phyloP scores from a whole-genome alignment of 2,797 vertebrate species.

The Phrynocephalus guinanensis region DNA sequence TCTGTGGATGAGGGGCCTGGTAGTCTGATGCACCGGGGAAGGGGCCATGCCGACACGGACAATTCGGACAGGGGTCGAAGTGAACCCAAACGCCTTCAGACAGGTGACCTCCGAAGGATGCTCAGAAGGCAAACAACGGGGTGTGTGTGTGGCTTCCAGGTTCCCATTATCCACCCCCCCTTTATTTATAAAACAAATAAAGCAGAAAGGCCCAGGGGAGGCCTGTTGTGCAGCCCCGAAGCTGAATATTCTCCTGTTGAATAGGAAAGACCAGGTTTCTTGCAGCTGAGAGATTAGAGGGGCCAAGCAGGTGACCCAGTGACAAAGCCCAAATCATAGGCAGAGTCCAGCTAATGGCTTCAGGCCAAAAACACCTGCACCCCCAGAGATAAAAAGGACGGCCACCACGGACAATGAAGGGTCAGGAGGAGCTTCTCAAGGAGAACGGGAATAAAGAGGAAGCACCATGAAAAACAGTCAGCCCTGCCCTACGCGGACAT shows the following conservation, averaged over 20 bases:
- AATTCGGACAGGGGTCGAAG: not conserved
- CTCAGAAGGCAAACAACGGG: not conserved
- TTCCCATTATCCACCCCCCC: not conserved
- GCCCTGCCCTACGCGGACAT: too few species aligned
- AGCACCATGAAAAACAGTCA: not conserved
- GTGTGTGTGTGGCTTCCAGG: fast-evolving
- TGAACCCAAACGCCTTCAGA: not conserved
- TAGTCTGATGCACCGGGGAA: not conserved
- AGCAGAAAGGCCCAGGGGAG: not conserved
- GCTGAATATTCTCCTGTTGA: conserved; percentile 25
- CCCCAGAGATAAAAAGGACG: conserved; percentile 32
- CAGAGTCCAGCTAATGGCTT: conserved; percentile 56
- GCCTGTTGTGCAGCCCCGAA: not conserved
- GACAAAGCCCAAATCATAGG: conserved; percentile 50
- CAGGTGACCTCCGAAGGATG: not conserved
- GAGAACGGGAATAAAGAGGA: not conserved
- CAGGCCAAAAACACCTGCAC: conserved; percentile 50
- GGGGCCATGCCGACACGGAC: not conserved
- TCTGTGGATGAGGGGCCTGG: too few species aligned
- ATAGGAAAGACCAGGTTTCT: conserved; percentile 38
- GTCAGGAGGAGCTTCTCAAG: conserved; percentile 38
- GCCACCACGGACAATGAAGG: conserved; percentile 2
- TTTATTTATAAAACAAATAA: conserved; percentile 9
- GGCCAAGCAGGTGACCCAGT: conserved; percentile 36
- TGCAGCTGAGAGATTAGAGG: conserved; percentile 9